Evolutionary conservation across 1,140 invertebrate species (phyloP).

Genomic region (Philopotamus ludificatus): DNA sequence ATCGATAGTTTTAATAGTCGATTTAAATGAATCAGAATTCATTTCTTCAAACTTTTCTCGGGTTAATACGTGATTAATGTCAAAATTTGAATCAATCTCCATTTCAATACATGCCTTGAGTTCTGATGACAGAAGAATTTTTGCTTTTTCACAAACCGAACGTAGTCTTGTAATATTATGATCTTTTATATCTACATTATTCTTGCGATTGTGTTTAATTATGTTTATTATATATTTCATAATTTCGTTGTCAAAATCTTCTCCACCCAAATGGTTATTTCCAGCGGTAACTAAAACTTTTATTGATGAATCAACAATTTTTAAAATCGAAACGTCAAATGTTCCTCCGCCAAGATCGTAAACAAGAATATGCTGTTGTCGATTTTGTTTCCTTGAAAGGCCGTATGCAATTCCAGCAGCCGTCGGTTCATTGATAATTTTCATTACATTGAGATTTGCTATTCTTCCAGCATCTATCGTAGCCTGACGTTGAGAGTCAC

Average conservation of each 20-base stretch:
- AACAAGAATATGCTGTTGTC: constrained; percentile 92
- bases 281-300: constrained; percentile 96
- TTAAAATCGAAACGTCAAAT: constrained; percentile 94
- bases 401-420: constrained; percentile 99
- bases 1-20: constrained; percentile 92
- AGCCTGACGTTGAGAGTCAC: too few relatives aligned
- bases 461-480: too few relatives aligned
- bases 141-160: constrained; percentile 93
- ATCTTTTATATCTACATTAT: constrained; percentile 87
- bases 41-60: constrained; percentile 91
- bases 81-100: constrained; percentile 92
- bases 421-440: constrained; percentile 95
- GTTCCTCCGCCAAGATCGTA: too few relatives aligned
- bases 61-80: constrained; percentile 94
- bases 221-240: too few relatives aligned
- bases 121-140: too few relatives aligned
- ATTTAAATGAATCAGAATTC: constrained; percentile 86
- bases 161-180: constrained; percentile 88
- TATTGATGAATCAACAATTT: constrained; percentile 93
- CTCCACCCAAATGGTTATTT: too few relatives aligned
- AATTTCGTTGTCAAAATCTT: too few relatives aligned
- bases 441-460: too few relatives aligned
- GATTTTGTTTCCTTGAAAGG: constrained; percentile 94
- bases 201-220: constrained; percentile 95
- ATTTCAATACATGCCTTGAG: constrained; percentile 96